Conservation (phyloP, 2,113 vertebrate species). For the Salvelinus fontinalis region DNA sequence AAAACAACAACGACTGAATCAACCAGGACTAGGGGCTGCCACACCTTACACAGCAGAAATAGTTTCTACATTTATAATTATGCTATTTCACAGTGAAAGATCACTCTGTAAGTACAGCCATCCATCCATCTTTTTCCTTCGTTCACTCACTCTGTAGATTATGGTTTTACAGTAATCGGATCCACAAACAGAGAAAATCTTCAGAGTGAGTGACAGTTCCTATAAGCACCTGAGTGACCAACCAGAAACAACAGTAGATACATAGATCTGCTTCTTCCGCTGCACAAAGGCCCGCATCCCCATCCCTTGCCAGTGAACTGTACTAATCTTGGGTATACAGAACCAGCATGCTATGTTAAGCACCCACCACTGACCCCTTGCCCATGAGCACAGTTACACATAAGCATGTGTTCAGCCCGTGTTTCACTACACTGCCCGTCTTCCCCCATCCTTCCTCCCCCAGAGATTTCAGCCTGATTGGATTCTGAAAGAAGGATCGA, state of each 20-base stretch:
- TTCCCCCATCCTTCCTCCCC: slow-evolving; percentile 41
- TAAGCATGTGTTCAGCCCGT: slow-evolving; percentile 41
- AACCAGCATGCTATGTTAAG: slow-evolving; percentile 22
- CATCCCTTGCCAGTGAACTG: slow-evolving; percentile 27
- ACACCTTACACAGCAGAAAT: neutral
- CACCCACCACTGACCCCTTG: slow-evolving; percentile 3
- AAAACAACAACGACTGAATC: neutral
- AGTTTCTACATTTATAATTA: neutral
- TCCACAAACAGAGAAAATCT: neutral
- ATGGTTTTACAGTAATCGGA: slow-evolving; percentile 16
- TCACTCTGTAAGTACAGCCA: neutral
- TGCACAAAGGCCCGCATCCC: slow-evolving; percentile 18
- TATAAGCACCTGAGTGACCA: slow-evolving; percentile 8
- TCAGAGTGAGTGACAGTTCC: neutral
- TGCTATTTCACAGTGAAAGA: neutral
- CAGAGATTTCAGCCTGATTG: slow-evolving; percentile 66
- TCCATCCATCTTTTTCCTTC: neutral
- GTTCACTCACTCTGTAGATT: neutral
- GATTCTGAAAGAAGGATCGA: slow-evolving; percentile 71
- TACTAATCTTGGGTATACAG: slow-evolving; percentile 27
- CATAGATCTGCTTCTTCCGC: slow-evolving; percentile 11
- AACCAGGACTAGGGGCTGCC: neutral
- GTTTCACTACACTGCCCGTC: slow-evolving; percentile 39
- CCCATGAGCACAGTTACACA: slow-evolving; percentile 28
- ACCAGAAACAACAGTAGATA: slow-evolving; percentile 1